Evolutionary conservation across 2,797 vertebrate genomes (phyloP).

Genomic region (Poecilia wingei): DNA sequence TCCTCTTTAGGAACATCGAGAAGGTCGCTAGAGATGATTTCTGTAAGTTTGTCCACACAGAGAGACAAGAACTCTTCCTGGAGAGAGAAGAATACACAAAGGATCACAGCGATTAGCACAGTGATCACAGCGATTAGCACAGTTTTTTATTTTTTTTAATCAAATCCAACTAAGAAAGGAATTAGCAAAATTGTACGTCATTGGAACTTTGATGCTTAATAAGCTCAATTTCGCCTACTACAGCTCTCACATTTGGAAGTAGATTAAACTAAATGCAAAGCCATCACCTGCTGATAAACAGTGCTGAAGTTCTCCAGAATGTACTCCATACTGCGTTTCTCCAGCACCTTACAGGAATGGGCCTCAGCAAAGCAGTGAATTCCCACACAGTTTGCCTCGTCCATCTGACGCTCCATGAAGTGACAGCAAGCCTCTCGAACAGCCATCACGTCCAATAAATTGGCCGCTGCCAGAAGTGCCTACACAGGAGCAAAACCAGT

Average conservation of each 20-base stretch:
- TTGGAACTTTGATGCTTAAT: background rate
- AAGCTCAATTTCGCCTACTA: background rate
- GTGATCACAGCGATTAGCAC: too few species aligned
- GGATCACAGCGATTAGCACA: background rate
- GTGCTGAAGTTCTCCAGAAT: constrained; percentile 82
- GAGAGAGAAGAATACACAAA: background rate
- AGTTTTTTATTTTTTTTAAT: background rate
- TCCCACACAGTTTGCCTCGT: constrained; percentile 86
- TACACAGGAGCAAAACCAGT: constrained; percentile 7
- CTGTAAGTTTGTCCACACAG: constrained; percentile 83
- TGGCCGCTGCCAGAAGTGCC: constrained; percentile 84
- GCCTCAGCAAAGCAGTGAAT: constrained; percentile 87
- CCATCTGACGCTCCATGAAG: constrained; percentile 87
- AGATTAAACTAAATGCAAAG: background rate
- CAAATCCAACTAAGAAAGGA: background rate
- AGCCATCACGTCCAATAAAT: constrained; percentile 84
- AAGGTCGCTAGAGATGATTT: constrained; percentile 82
- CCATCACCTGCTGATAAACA: constrained; percentile 80
- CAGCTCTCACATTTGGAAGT: background rate
- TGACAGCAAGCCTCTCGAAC: constrained; percentile 84
- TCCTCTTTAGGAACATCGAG: constrained; percentile 83
- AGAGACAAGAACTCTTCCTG: constrained; percentile 86
- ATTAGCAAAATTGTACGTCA: background rate
- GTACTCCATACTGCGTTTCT: constrained; percentile 84
- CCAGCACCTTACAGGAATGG: constrained; percentile 82